Evolutionary conservation across 2,113 vertebrate species (phyloP).

Genomic region (Odocoileus hemionus): DNA sequence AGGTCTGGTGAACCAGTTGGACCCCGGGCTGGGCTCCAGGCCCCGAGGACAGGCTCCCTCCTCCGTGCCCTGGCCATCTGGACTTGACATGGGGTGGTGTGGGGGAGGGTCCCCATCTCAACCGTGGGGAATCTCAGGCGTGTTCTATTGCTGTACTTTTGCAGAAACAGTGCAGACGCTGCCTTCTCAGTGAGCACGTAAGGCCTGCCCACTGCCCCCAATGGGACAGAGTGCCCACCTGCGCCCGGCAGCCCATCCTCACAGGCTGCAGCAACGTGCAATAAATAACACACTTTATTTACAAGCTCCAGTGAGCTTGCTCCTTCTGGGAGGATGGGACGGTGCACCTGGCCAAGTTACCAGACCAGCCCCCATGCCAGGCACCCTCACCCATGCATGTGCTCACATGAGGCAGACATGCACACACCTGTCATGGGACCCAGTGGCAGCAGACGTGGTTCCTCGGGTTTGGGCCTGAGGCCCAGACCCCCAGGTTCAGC

Average conservation of each 20-base stretch:
- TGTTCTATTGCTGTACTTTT: slow-evolving; percentile 21
- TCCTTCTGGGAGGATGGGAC: background rate
- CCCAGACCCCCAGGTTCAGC: background rate
- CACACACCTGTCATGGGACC: slow-evolving; percentile 41
- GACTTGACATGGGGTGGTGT: background rate
- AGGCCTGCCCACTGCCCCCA: background rate
- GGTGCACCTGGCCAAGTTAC: slow-evolving; percentile 41
- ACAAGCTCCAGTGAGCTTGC: slow-evolving; percentile 61
- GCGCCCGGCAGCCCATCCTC: background rate
- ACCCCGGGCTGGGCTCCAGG: background rate
- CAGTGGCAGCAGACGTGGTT: background rate
- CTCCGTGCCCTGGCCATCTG: background rate
- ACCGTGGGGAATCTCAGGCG: background rate
- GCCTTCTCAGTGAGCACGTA: background rate
- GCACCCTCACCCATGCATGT: background rate
- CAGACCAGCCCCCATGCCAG: background rate
- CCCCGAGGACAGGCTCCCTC: background rate
- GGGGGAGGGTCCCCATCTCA: background rate
- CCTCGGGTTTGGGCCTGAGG: background rate
- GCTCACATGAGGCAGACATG: slow-evolving; percentile 55
- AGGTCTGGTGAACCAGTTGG: background rate
- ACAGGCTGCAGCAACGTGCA: slow-evolving; percentile 30
- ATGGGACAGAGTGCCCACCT: slow-evolving; percentile 9
- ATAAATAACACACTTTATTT: slow-evolving; percentile 79
- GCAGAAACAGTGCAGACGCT: background rate